Evolutionary conservation across 2,888 invertebrate species (phyloP).

Genomic region (Strigamia transsilvanica): DNA sequence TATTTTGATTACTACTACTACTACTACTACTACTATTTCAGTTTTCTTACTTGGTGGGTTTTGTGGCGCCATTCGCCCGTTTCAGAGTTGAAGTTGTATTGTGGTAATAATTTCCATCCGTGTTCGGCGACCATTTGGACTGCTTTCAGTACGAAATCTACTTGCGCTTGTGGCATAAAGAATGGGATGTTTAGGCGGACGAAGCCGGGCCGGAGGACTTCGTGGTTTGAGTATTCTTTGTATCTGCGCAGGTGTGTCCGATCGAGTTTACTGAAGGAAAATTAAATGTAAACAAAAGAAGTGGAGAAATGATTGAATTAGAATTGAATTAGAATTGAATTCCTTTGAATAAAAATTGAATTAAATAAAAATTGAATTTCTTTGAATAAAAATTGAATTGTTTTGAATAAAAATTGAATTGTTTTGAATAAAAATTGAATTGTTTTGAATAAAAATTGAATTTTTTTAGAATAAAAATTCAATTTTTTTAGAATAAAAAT

Average conservation of each 20-base stretch:
- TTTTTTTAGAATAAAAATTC: no score
- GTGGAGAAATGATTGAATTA: no score
- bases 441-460: no score
- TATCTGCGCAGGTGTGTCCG: slow-evolving; percentile 67
- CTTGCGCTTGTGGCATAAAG: slow-evolving; percentile 80
- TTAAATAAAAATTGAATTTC: no score
- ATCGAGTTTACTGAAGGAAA: slow-evolving; percentile 66
- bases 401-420: no score
- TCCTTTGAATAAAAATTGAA: no score
- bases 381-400: no score
- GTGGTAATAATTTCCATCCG: slow-evolving; percentile 86
- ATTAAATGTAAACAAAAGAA: background rate
- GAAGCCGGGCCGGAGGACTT: slow-evolving; percentile 85
- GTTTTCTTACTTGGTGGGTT: slow-evolving; percentile 75
- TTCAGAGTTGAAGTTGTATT: slow-evolving; percentile 85
- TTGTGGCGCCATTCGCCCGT: slow-evolving; percentile 91
- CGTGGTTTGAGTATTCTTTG: slow-evolving; percentile 69
- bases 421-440: no score
- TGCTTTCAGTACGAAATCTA: slow-evolving; percentile 83
- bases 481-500: no score
- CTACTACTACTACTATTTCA: no score
- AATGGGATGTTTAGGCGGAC: slow-evolving; percentile 84
- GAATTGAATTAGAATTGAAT: no score
- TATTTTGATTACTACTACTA: background rate
- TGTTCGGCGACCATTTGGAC: slow-evolving; percentile 86